Conservation (phyloP, 2,797 vertebrate species). For the Gadopsis marmoratus region DNA sequence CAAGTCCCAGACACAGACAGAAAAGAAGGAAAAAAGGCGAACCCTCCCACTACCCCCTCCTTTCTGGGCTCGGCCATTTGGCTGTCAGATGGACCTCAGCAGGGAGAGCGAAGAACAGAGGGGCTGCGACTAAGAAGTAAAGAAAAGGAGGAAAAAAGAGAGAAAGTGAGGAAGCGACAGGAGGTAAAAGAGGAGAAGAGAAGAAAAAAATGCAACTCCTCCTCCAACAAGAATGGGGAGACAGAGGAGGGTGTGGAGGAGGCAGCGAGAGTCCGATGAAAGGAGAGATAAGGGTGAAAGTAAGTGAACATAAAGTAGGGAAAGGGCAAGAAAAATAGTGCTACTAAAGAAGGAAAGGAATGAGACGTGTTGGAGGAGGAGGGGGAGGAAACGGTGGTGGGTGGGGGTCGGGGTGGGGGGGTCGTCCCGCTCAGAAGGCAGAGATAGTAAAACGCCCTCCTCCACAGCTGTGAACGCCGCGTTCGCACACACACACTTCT, state of each 20-base stretch:
- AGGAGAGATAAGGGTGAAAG: constrained; percentile 29
- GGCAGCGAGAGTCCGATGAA: constrained; percentile 1
- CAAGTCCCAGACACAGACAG: constrained; percentile 57
- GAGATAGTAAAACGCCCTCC: constrained; percentile 62
- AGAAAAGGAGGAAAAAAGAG: constrained; percentile 18
- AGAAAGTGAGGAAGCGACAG: constrained; percentile 5
- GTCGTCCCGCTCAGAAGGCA: constrained; percentile 67
- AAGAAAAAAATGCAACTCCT: constrained; percentile 3
- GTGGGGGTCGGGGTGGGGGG: constrained; percentile 26
- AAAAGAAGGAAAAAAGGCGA: constrained; percentile 50
- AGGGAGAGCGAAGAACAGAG: constrained; percentile 22
- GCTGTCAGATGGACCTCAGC: constrained; percentile 48
- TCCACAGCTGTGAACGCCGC: constrained; percentile 69
- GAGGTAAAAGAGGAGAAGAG: background rate
- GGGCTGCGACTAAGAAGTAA: constrained; percentile 26
- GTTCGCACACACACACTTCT: constrained; percentile 12
- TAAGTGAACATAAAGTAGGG: background rate
- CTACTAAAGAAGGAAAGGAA: constrained; percentile 18
- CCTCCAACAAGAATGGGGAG: background rate
- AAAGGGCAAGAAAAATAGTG: background rate
- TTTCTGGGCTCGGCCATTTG: constrained; percentile 69
- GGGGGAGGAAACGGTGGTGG: constrained; percentile 10
- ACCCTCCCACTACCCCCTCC: constrained; percentile 30
- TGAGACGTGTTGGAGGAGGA: constrained; percentile 28
- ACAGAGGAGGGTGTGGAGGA: background rate